Evolutionary conservation across 2,888 invertebrate genomes (phyloP), one percentile per base, ranked within the genome.

Genomic region (Drosophila anceps): DNA sequence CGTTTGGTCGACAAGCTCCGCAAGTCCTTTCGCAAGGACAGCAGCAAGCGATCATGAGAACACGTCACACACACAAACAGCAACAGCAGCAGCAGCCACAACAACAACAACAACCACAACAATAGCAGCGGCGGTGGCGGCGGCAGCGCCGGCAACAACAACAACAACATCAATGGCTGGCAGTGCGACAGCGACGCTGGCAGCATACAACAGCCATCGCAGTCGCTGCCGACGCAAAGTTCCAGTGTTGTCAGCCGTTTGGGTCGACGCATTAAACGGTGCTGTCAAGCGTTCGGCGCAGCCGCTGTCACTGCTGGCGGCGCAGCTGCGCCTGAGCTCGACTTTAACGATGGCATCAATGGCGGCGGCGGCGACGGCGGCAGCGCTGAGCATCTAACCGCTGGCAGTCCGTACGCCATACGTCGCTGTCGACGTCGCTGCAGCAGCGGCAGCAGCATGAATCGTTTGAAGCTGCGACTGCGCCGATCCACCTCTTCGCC

Each of bases 1-100:
- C 94, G 96, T 44, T 93, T 96, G 78, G 95, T 96, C 73, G 96
- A 96, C 92, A 96, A 96, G 91, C 92, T 96, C 82, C 95, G 96
- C 91, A 94, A 95, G 75, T 95, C 96, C 72, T 93, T 96, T 91
- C 94, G 94, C 79, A 93, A 92, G 90, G 93, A 93, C 68, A 92
- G 82, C 53, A 84, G 88, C 48, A 92, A 92, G 61, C 92, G 92
- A 3, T 92, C 92, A 81, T 92, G 92, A 92, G 91, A 81, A 73
- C 68, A 62, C 81, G 79, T 75, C 58, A 72, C 37, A 15, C 54
- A 51, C 58, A 59, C 62, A 73, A 31, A 50, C 48, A 77, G 76
- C 59, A 63, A 15, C 37, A 63, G 27, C 48, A 55, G 24, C 50
- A 66, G 8, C 70, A 43, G 5, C 66, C 62, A 8, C 54, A 41